Conservation (phyloP, 1,140 invertebrate genomes). For the Arctopsyche grandis region DNA sequence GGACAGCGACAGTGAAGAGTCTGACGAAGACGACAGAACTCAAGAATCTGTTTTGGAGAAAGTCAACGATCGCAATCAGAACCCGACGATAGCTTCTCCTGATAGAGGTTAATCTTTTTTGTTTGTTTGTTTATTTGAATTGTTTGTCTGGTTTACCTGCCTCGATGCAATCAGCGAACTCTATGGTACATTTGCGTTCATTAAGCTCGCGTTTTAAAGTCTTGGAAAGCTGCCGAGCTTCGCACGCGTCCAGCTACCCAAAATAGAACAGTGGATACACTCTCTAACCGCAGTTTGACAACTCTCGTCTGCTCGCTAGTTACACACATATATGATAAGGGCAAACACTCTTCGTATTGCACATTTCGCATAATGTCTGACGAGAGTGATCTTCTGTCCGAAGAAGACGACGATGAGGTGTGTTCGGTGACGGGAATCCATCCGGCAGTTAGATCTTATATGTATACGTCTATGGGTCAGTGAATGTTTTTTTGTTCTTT, state of each 20-base stretch:
- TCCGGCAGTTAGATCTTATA: conserved; percentile 65
- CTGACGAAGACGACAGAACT: conserved; percentile 37
- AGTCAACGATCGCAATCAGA: not conserved
- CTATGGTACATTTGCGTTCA: not conserved
- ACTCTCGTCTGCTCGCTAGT: conserved; percentile 36
- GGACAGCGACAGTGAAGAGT: conserved; percentile 37
- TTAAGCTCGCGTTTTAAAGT: not conserved
- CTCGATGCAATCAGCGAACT: conserved; percentile 11
- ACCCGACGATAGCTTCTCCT: conserved; percentile 9
- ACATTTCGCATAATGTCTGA: conserved; percentile 61
- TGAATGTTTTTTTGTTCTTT: conserved; percentile 38
- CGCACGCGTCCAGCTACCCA: conserved; percentile 27
- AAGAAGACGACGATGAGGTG: conserved; percentile 60
- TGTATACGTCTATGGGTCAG: conserved; percentile 66
- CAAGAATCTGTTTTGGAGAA: conserved; percentile 23
- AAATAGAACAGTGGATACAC: conserved; percentile 51
- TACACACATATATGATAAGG: conserved; percentile 39
- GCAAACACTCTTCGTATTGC: not conserved
- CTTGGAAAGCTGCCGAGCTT: conserved; percentile 46
- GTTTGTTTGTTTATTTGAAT: too few relatives aligned
- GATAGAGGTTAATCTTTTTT: conserved; percentile 30
- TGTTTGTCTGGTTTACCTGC: too few relatives aligned
- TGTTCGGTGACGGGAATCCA: conserved; percentile 57
- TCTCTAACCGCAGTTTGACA: conserved; percentile 42
- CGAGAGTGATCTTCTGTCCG: conserved; percentile 62